Evolutionary conservation across 2,888 invertebrate species (phyloP).

Genomic region (Macrosiphum euphorbiae): DNA sequence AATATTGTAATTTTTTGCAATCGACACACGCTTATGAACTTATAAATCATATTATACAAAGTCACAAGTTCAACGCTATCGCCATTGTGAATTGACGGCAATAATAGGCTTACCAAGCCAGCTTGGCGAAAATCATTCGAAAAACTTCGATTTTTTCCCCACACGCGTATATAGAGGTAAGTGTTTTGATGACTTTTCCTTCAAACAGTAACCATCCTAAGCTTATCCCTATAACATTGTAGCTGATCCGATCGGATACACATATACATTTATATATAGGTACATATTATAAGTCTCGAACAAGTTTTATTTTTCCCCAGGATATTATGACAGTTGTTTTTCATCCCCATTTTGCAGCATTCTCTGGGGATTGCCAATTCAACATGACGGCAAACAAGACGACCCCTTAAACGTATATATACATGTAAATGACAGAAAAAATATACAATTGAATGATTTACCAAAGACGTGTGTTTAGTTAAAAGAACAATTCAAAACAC

Average conservation of each 20-base stretch:
- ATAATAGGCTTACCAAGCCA: neutral
- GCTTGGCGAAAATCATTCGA: neutral
- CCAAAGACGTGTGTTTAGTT: constrained; percentile 11
- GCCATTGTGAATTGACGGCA: neutral
- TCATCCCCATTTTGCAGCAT: neutral
- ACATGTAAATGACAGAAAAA: neutral
- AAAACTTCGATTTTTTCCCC: neutral
- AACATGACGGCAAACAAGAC: constrained; percentile 25
- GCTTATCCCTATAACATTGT: constrained; percentile 27
- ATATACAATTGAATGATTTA: constrained; percentile 43
- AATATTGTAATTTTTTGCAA: constrained; percentile 46
- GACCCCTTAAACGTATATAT: neutral
- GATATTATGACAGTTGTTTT: constrained; percentile 45
- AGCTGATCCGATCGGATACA: neutral
- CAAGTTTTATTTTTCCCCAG: constrained; percentile 37
- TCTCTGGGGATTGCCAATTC: constrained; percentile 4
- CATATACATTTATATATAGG: neutral
- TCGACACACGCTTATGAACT: neutral
- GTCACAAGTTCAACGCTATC: neutral
- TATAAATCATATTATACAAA: neutral
- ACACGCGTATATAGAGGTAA: neutral
- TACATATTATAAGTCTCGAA: neutral
- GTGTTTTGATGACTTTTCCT: neutral
- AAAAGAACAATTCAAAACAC: constrained; percentile 33
- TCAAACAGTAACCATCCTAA: neutral